phyloP scores from a whole-genome alignment of 1,140 invertebrate species.

The Leguminivora glycinivorella region DNA sequence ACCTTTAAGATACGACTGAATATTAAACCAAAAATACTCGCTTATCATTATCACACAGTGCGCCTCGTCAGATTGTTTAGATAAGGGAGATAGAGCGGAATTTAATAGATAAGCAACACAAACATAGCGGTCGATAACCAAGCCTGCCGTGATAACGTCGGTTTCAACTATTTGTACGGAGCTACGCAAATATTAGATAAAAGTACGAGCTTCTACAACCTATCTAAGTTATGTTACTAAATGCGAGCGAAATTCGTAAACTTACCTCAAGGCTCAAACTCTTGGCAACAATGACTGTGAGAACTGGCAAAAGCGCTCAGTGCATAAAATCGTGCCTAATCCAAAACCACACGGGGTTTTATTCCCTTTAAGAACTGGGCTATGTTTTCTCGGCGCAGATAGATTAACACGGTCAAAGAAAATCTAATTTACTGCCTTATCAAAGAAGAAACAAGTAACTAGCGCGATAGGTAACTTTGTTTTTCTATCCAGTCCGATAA shows the following conservation, averaged over 20 bases:
- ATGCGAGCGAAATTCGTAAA: not conserved
- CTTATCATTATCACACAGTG: slow-evolving; percentile 52
- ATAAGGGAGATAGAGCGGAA: slow-evolving; percentile 58
- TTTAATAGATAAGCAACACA: slow-evolving; percentile 67
- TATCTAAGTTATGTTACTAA: not conserved
- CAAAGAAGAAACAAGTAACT: not conserved
- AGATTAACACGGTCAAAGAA: not conserved
- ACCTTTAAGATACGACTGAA: not conserved
- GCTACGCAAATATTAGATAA: slow-evolving; percentile 40
- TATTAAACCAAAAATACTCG: slow-evolving; percentile 50
- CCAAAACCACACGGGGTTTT: too few relatives aligned
- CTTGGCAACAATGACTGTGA: too few relatives aligned
- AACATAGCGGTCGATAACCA: slow-evolving; percentile 73
- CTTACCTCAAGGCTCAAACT: not conserved
- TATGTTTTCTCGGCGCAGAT: too few relatives aligned
- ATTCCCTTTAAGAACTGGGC: too few relatives aligned
- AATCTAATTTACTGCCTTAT: not conserved
- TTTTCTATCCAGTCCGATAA: not conserved
- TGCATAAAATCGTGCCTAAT: too few relatives aligned
- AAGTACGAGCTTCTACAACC: not conserved
- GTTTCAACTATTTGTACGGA: slow-evolving; percentile 33
- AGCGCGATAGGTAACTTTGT: not conserved
- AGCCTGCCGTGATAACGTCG: slow-evolving; percentile 65
- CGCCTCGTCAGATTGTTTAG: slow-evolving; percentile 54
- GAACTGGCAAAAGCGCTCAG: too few relatives aligned